Base-by-base conservation (phyloP, 2,888 invertebrate genomes). In the Epirrhoe tristata region DNA sequence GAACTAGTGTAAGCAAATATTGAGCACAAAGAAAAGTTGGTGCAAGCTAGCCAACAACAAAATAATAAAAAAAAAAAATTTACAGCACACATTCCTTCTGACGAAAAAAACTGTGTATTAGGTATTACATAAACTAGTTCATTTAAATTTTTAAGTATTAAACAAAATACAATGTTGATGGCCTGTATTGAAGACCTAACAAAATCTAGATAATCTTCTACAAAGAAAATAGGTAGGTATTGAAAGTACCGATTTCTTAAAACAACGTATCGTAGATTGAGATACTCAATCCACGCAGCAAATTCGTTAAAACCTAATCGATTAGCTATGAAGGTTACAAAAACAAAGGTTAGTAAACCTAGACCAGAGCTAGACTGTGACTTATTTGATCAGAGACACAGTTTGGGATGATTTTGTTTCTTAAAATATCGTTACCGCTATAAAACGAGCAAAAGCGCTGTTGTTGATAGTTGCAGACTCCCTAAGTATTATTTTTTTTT, bases 321-420 rank as follows among this genome's bases (percentile, higher is more conserved):
- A 71, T 71, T 62, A 54, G 43, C 36, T 43, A 17, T 58, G 62
- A 63, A 67, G 62, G 60, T 32, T 55, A 39, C 12, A 64, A 67
- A 67, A 71, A 71, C 52, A 48, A 62, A 69, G 67, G 51, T 69
- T 48, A 67, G 60, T 48, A 46, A 55, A 66, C 58, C 63, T 60
- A 51, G 59, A 65, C 50, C n/a, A 39, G 5, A 58, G 36, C 59
- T 58, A 58, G 58, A 51, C 34, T 16, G 48, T 48, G 16, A 48
- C 48, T 48, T 48, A 48, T 48, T 48, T 48, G 48, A 16, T 48
- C 48, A 32, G n/a, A 56, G 46, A n/a, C 48, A 48, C 14, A 24
- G 31, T 31, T 54, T 8, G 16, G 6, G 7, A 14, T 14, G 16
- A 48, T 48, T 48, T 14, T 48, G 0, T 7, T 54, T 54, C 31